phyloP scores from a whole-genome alignment of 2,888 invertebrate species.

The Cerastis leucographa region DNA sequence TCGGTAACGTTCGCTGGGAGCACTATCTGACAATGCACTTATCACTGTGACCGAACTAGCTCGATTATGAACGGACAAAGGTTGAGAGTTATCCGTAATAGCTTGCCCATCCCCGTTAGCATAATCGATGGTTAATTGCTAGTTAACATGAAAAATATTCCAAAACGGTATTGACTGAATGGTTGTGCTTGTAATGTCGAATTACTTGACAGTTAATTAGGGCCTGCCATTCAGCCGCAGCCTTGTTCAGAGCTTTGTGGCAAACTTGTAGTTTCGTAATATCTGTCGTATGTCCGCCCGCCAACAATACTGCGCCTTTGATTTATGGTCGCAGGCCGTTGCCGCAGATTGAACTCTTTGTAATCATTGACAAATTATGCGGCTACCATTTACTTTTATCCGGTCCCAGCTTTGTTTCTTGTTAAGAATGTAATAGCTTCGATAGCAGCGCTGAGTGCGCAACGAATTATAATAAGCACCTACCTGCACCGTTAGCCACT shows the following conservation, averaged over 20 bases:
- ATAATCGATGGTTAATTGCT: conserved; percentile 62
- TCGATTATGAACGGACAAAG: conserved; percentile 52
- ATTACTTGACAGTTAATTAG: conserved; percentile 89
- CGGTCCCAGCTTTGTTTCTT: conserved; percentile 70
- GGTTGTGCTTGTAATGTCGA: conserved; percentile 84
- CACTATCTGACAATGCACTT: conserved; percentile 76
- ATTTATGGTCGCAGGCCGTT: conserved; percentile 82
- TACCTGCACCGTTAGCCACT: conserved; percentile 38
- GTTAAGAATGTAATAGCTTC: conserved; percentile 69
- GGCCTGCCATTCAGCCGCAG: conserved; percentile 82
- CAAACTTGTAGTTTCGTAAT: conserved; percentile 84
- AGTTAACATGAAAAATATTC: conserved; percentile 63
- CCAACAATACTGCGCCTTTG: conserved; percentile 81
- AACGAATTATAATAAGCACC: conserved; percentile 65
- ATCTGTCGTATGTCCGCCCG: conserved; percentile 80
- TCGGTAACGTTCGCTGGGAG: conserved; percentile 73
- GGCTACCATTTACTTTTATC: conserved; percentile 83
- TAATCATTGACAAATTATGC: conserved; percentile 86
- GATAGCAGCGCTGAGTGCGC: conserved; percentile 66
- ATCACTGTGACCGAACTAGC: conserved; percentile 73
- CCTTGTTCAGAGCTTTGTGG: conserved; percentile 81
- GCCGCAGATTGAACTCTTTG: conserved; percentile 83
- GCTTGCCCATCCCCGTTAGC: conserved; percentile 42
- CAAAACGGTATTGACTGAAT: conserved; percentile 72
- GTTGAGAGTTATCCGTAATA: conserved; percentile 34